These are phyloP conservation scores for Petrocephalus sullivani DNA, from an alignment of 2,797 vertebrate species.

Conservation along the genomic window DNA sequence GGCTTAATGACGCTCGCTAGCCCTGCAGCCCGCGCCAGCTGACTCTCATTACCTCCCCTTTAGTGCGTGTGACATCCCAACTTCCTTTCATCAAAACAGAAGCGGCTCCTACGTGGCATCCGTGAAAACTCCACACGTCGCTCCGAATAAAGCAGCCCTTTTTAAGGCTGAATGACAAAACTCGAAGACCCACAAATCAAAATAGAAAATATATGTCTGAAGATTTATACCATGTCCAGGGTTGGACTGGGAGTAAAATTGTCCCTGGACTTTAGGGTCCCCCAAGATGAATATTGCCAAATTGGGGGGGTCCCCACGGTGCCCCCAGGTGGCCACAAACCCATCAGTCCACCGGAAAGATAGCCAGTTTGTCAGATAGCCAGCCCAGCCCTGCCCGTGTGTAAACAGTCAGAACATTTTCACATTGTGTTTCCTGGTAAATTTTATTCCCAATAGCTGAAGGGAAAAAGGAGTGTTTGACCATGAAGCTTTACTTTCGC, in stretches of 20 bases:
- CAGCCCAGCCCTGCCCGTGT: not conserved
- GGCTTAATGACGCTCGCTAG: not conserved
- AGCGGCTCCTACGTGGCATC: not conserved
- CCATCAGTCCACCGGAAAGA: not conserved
- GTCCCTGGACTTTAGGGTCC: not conserved
- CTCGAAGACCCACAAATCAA: not conserved
- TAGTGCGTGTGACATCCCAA: not conserved
- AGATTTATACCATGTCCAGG: not conserved
- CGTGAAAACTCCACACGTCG: not conserved
- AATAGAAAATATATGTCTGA: not conserved
- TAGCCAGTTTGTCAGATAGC: not conserved
- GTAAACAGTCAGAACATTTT: not conserved
- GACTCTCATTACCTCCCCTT: not conserved
- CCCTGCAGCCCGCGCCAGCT: not conserved
- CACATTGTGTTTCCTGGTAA: not conserved
- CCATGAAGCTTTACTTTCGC: not conserved
- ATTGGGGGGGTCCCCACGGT: not conserved
- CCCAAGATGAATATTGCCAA: not conserved
- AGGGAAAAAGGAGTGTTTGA: not conserved
- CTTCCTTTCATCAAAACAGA: not conserved
- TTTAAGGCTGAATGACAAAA: not conserved
- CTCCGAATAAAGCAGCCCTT: not conserved
- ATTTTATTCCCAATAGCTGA: not conserved
- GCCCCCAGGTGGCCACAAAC: not conserved
- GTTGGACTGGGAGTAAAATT: not conserved